Base-by-base conservation (phyloP, 2,888 invertebrate species). In the Chrysotoxum bicinctum region DNA sequence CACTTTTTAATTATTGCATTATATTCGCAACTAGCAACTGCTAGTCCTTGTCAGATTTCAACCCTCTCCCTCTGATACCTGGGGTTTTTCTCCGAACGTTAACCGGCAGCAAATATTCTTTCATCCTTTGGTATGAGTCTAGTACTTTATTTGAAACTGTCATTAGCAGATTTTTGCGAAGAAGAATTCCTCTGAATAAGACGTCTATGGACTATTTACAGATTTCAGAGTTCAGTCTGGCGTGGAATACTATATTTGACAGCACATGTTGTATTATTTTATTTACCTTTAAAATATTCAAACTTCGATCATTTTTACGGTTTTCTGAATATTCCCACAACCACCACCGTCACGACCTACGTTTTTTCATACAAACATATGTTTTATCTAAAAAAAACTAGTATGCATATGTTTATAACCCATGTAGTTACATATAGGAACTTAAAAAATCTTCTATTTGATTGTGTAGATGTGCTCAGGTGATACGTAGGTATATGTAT, bases 1-100 rank as follows among this genome's bases (percentile, higher is more conserved):
- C 82, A 48, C 73, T 73, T 78, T 78, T 73, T 83, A 83, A 83
- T 83, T 73, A 78, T 73, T 83, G 73, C 82, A 83, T 83, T 83
- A 78, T 77, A 74, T 78, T 83, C 72, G 77, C 82, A 82, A 77
- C 70, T 70, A 81, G 40, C 23, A 23, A 60, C n/a, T 37, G 37
- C 52, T 37, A 40, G 37, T 52, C 43, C 21, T 40, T 48, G 76
- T 76, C 58, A n/a, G 62, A n/a, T 66, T 66, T 66, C 73, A 64
- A 79, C 66, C 79, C 79, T 52, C 68, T 19, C 66, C 79, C 79
- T 52, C 68, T 19, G 68, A 56, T 83, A 83, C 73, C 54, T 68
- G 75, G 21, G 48, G 64, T 74, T 52, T 80, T 40, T 26, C 16
- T 23, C 14, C 5, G 43, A 62, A 40, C 16, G 0, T 43, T 6